A percentile compares a stretch with the other conserved stretches of the same genome.
These are phyloP conservation scores for Acipenser ruthenus DNA, from an alignment of 2,797 vertebrate genomes.

Conservation along the genomic window DNA sequence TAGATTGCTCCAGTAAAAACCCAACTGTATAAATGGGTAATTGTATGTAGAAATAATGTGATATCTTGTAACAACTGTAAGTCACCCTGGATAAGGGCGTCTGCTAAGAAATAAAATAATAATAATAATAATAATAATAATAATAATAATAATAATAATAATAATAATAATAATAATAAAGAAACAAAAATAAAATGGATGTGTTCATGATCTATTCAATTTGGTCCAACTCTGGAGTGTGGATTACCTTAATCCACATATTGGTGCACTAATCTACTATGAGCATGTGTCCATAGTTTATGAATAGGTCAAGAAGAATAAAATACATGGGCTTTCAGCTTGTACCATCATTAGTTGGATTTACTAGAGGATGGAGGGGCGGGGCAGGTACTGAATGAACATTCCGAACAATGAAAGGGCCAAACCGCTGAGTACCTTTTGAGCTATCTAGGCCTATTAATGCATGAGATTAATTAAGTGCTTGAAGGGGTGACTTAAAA, in stretches of 20 bases:
- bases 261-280: constrained; percentile 36
- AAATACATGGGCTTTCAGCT: constrained; percentile 53
- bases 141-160: no score
- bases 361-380: constrained; percentile 18
- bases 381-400: constrained; percentile 12
- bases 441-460: constrained; percentile 77
- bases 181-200: no score
- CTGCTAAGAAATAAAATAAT: no score
- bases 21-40: no score
- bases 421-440: constrained; percentile 33
- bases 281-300: constrained; percentile 33
- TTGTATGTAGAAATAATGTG: no score
- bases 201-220: background rate
- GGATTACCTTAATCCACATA: constrained; percentile 35
- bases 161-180: no score
- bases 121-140: no score
- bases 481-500: constrained; percentile 76
- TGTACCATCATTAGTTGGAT: constrained; percentile 48
- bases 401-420: constrained; percentile 33
- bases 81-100: no score
- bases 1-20: no score
- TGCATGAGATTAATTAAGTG: constrained; percentile 80
- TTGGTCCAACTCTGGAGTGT: constrained; percentile 31
- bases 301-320: constrained; percentile 49
- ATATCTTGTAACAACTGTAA: no score